Evolutionary conservation across 2,888 invertebrate genomes (phyloP), one percentile per base, ranked within the genome.

Genomic region (Taphrorychus bicolor): DNA sequence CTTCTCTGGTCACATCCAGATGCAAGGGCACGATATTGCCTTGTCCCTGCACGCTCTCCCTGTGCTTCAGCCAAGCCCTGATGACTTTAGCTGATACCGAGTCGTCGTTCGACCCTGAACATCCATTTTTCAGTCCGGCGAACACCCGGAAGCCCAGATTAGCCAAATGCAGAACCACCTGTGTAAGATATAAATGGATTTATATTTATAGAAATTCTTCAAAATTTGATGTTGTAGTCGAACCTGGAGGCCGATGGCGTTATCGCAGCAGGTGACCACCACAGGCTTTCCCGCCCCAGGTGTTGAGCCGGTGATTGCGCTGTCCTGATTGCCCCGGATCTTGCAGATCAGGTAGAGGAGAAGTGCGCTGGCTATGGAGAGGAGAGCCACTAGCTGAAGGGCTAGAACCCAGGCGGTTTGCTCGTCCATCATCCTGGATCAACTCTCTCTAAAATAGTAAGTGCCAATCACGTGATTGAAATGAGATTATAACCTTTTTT

Each of bases 351-450:
- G 83, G 79, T 93, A 93, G 74, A 92, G 84, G 72, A 93, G 84
- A 74, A 93, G 85, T 23, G 92, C 93, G n/a, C 92, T 92, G 48
- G 92, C 93, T 75, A 93, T 92, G 69, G 91, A 91, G 83, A 91
- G 91, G 54, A 93, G 84, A 21, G 93, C 93, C 70, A 92, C 87
- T 76, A 93, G 84, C 82, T 93, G 93, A 78, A 93, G 87, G 75
- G 91, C 91, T 80, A 93, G 84, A 32, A 92, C 89, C 78, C 92
- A 83, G 83, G 91, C 91, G 76, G 92, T 93, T 78, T 91, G 90
- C 78, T 91, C 88, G 80, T 93, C 93, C 93, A 93, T 93, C 45
- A 62, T 60, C 22, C 45, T 66, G 54, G 5, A 48, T 48, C 48
- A 14, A 32, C 1, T 9, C 3, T 11, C 32, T 32, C 9, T 2